A percentile compares a stretch with the other conserved stretches of the same genome.
Evolutionary conservation across 2,113 vertebrate species (phyloP).

Genomic region (Pelusios castaneus): DNA sequence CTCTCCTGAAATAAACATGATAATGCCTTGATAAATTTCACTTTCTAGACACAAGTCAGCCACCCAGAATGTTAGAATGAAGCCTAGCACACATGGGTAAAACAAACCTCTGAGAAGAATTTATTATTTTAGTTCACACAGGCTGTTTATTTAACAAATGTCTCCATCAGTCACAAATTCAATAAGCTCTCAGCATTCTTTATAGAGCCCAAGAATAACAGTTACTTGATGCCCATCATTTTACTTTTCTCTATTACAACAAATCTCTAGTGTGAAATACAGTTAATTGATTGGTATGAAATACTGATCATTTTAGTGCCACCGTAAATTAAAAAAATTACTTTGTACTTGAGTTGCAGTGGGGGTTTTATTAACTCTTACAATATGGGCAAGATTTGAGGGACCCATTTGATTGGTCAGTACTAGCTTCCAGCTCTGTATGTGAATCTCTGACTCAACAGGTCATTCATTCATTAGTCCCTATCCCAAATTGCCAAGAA

Average conservation of each 20-base stretch:
- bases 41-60: neutral
- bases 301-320: constrained; percentile 39
- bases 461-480: constrained; percentile 57
- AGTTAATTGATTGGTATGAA: constrained; percentile 51
- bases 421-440: constrained; percentile 20
- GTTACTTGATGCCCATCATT: constrained; percentile 37
- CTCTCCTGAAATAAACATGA: too few relatives aligned
- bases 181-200: constrained; percentile 26
- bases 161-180: constrained; percentile 42
- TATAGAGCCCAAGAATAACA: neutral
- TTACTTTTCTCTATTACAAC: constrained; percentile 61
- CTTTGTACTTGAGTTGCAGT: constrained; percentile 36
- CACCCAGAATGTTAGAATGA: neutral
- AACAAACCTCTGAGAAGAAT: constrained; percentile 16
- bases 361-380: constrained; percentile 63
- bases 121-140: neutral
- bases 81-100: accelerated
- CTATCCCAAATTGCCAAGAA: constrained; percentile 7
- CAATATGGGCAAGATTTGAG: constrained; percentile 51
- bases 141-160: constrained; percentile 14
- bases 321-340: constrained; percentile 68
- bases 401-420: constrained; percentile 56
- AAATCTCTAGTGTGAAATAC: constrained; percentile 38
- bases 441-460: constrained; percentile 61
- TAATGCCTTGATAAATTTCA: neutral